Percentiles rank a stretch among this genome's conserved stretches.
phyloP scores from a whole-genome alignment of 2,888 invertebrate species.

The Ophraella communa region DNA sequence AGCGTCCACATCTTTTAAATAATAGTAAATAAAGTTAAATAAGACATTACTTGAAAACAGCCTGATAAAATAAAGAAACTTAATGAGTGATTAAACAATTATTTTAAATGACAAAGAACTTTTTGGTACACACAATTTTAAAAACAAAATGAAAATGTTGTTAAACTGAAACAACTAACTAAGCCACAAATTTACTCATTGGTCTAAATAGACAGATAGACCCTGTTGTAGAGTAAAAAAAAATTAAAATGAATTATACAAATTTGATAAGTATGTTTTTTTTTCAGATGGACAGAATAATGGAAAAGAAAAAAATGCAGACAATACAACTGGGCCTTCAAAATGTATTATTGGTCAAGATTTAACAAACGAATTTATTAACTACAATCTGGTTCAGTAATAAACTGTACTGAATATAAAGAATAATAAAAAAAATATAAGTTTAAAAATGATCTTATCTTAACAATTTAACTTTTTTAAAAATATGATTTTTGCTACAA shows the following conservation, averaged over 20 bases:
- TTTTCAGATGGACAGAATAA: too few species aligned
- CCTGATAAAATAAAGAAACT: too few species aligned
- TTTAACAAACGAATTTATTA: neutral
- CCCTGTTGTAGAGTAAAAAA: neutral
- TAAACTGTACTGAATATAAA: too few species aligned
- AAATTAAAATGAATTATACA: neutral
- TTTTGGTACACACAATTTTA: neutral
- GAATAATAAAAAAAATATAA: too few species aligned
- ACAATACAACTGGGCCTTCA: neutral
- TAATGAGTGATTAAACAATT: neutral
- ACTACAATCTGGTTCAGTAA: neutral
- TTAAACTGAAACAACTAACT: neutral
- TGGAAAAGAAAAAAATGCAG: neutral
- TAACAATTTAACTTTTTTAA: too few species aligned
- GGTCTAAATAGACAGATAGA: neutral
- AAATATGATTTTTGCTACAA: too few species aligned
- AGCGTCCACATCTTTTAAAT: too few species aligned
- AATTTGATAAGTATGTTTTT: too few species aligned
- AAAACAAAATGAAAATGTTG: neutral
- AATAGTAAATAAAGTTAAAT: too few species aligned
- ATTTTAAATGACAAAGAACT: neutral
- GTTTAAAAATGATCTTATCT: too few species aligned
- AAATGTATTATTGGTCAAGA: neutral
- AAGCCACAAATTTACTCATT: neutral
- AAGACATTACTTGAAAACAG: too few species aligned